A percentile compares a stretch with the other conserved stretches of the same genome.
These are phyloP conservation scores for Marmota flaviventris DNA, from an alignment of 2,113 vertebrate genomes.

Conservation along the genomic window DNA sequence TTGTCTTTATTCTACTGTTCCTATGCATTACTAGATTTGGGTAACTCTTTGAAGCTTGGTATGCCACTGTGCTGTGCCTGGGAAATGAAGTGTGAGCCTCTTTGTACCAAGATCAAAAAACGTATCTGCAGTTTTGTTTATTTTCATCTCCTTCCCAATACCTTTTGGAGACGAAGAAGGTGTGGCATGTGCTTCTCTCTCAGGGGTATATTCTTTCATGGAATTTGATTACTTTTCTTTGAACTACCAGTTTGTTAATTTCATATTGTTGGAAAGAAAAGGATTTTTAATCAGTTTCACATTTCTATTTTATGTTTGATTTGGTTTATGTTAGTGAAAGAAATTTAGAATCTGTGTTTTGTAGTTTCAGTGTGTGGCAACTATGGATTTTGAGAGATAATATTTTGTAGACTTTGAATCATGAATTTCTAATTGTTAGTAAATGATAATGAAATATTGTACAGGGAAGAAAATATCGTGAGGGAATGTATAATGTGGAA, in stretches of 20 bases:
- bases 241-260: not conserved
- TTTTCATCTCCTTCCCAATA: not conserved
- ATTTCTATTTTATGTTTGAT: slow-evolving; percentile 30
- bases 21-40: not conserved
- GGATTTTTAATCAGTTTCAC: not conserved
- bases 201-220: not conserved
- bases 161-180: not conserved
- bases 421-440: not conserved
- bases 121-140: not conserved
- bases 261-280: slow-evolving; percentile 38
- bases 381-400: slow-evolving; percentile 19
- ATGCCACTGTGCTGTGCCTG: not conserved
- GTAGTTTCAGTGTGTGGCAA: not conserved
- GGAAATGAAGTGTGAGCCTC: not conserved
- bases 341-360: not conserved
- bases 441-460: not conserved
- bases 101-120: not conserved
- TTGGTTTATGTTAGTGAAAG: not conserved
- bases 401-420: not conserved
- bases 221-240: slow-evolving; percentile 2
- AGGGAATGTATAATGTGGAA: not conserved
- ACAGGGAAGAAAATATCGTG: not conserved
- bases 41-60: not conserved
- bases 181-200: not conserved
- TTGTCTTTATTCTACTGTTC: not conserved